Evolutionary conservation across 2,113 vertebrate genomes (phyloP), one percentile per base, ranked within the genome.

Genomic region (Oncorhynchus gorbuscha): DNA sequence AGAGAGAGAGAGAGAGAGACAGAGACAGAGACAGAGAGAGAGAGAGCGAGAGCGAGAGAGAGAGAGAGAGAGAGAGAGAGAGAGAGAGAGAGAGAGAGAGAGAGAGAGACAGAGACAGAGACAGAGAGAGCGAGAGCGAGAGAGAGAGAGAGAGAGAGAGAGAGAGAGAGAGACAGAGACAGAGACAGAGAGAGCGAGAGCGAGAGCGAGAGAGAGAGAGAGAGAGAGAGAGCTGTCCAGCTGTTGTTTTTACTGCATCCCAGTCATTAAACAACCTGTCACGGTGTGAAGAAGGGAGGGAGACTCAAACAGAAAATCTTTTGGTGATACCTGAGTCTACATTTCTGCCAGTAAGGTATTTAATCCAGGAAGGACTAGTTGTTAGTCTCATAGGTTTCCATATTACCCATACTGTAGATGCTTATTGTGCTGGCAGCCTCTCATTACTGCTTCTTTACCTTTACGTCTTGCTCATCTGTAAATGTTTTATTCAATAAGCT

Each of bases 191-290:
- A 6, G 1, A 51, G 51, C 22, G 58, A 61, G 58, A 6, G 1
- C 45, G 51, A 61, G 58, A 61, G 58, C 5, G 1, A 51, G 51
- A 61, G 58, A 61, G 58, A 61, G 58, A 6, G 1, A 51, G 59
- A 62, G 59, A 48, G 69, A 76, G 79, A 6, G 1, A 55, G 59
- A 62, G 59, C 64, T 69, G 66, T 4, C 12, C n/a, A 62, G 26
- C 59, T 18, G 14, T n/a, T 72, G 71, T 4, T 55, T 55, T 55
- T 58, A 13, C 16, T 58, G 51, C 51, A 58, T 58, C 12, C 51
- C 51, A 58, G 51, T 16, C 51, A 58, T n/a, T 61, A 7, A n/a
- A n/a, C 18, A 61, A 61, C 59, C 16, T 61, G 18, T n/a, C 59
- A 61, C 1, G 0, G 59, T 61, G 59, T 61, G 18, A 22, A 61